Evolutionary conservation across 2,797 vertebrate genomes (phyloP), one percentile per base, ranked within the genome.

Genomic region (Pseudochaenichthys georgianus): DNA sequence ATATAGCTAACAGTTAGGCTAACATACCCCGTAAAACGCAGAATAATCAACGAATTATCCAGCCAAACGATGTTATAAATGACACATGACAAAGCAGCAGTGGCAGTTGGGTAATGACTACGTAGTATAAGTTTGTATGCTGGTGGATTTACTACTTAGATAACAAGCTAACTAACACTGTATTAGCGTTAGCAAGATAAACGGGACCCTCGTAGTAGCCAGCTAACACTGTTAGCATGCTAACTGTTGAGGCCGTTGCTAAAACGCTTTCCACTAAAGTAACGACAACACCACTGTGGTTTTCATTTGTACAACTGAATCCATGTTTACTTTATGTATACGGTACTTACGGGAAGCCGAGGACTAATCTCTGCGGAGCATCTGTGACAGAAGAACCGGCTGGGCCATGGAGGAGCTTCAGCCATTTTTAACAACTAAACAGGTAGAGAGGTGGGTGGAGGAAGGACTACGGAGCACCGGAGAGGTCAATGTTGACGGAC

Each of bases 371-470:
- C 97, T 46, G 94, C 96, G 28, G 97, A 97, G 82, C 98, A 98
- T 95, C 96, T 96, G 89, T 98, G 97, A 92, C 98, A 99, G 95
- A 99, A 99, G 87, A 96, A 99, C 91, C 97, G 96, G 90, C 95
- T 95, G 81, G 96, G 94, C 91, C 96, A 96, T 87, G 95, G 94
- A 78, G 96, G 95, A 89, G 97, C 97, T 95, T 98, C 97, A 72
- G 97, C 98, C 98, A 98, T 98, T 93, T 96, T 97, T 92, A 87
- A 81, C 70, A 66, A 85, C 78, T 77, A 61, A 60, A 81, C 68
- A 88, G 70, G 59, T 65, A 69, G 60, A 68, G 79, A 61, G 28
- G 67, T 66, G 77, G 70, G 67, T 66, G 77, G 70, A 72, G 82
- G 71, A 74, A 52, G 23, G 2, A 75, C 88, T 92, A 94, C 88